Base-by-base conservation (phyloP, 1,140 invertebrate genomes). In the Latrodectus geometricus region DNA sequence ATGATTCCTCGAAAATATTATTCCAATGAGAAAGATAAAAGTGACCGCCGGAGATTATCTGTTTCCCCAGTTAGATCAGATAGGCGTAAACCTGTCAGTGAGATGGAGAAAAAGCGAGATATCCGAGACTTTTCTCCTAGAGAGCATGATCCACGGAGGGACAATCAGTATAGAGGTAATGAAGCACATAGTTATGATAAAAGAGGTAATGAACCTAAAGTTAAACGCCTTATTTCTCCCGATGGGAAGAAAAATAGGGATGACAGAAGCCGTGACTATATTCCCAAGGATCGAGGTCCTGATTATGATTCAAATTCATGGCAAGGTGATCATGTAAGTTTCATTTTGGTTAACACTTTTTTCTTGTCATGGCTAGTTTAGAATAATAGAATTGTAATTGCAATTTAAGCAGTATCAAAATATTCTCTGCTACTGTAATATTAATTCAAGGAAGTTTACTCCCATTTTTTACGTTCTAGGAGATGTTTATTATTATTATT, bases 251-350 rank as follows among this genome's bases (percentile, higher is more conserved):
- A 86, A 21, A 68, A 68, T 15, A 72, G 85, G 65, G 85, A 86
- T 11, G 85, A 86, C 20, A 79, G 69, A 80, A 70, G 4, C n/a
- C 35, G 70, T 49, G 52, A 77, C 20, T 49, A 80, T 52, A 54
- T 49, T 66, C 9, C 11, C 4, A 86, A 86, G 15, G 85, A 86
- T 23, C 56, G 76, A 20, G 61, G 17, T 49, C 12, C 52, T 35
- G 85, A 86, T 65, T 80, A 86, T 80, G 85, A 86, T 15, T 69
- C 65, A 15, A 69, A 21, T 73, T 61, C 68, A 15, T 86, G 85
- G 85, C 70, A 74, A 70, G 76, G 17, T 21, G 85, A 86, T 73
- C 85, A 79, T 79, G 84, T 86, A 86, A 86, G 76, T 77, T 76
- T 66, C 9, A 35, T 48, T 23, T 11, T 61, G 54, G 2, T 35